These are phyloP conservation scores for Lacerta agilis DNA, from an alignment of 2,797 vertebrate species.

Conservation along the genomic window DNA sequence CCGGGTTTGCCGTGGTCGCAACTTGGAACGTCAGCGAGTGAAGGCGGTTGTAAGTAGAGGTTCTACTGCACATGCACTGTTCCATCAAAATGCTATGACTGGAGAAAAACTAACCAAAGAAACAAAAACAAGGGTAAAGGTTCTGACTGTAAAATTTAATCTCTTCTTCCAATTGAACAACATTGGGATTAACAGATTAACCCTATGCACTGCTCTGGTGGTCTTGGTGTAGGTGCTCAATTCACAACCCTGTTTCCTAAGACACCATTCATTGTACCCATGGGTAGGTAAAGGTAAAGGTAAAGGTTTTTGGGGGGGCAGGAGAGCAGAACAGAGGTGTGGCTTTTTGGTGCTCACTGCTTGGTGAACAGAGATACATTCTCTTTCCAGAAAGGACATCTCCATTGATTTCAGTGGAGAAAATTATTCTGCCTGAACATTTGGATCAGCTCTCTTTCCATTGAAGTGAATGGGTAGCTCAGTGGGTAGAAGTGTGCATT, in stretches of 20 bases:
- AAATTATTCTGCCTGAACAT: not conserved
- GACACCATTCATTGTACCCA: too few relatives aligned
- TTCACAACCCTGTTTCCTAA: too few relatives aligned
- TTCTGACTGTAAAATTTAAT: not conserved
- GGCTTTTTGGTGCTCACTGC: conserved; percentile 16
- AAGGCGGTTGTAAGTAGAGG: too few relatives aligned
- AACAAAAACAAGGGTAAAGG: not conserved
- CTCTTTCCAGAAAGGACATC: not conserved
- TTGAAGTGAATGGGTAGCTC: conserved; percentile 1
- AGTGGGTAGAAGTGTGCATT: not conserved
- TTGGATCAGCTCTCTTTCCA: not conserved
- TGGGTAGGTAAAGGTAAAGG: too few relatives aligned
- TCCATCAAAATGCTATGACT: not conserved
- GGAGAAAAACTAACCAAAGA: not conserved
- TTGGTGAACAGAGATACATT: conserved; percentile 43
- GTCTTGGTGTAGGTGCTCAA: too few relatives aligned
- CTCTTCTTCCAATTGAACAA: too few relatives aligned
- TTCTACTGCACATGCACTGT: not conserved
- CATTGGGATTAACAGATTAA: too few relatives aligned
- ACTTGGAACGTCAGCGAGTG: too few relatives aligned
- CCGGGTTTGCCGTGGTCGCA: too few relatives aligned
- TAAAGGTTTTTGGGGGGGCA: conserved; percentile 1
- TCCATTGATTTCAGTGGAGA: not conserved
- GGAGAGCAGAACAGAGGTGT: conserved; percentile 43
- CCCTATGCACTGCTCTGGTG: too few relatives aligned